phyloP scores from a whole-genome alignment of 2,113 vertebrate genomes.

The Actinemys pallida region DNA sequence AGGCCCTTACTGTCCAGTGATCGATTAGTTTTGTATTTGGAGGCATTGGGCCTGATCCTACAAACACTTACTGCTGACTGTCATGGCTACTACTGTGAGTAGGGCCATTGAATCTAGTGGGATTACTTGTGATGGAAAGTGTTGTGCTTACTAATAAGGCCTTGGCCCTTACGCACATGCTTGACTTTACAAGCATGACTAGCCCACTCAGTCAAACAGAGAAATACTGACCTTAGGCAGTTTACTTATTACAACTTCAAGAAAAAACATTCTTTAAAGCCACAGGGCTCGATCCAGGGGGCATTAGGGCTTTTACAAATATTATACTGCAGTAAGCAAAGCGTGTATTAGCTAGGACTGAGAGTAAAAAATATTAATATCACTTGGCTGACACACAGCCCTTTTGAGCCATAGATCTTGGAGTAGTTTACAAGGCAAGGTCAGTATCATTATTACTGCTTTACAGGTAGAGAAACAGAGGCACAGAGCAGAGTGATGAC shows the following conservation, averaged over 20 bases:
- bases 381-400: not conserved
- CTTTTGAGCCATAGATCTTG: not conserved
- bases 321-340: not conserved
- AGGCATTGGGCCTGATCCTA: not conserved
- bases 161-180: not conserved
- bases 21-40: not conserved
- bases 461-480: not conserved
- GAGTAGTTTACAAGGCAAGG: not conserved
- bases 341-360: not conserved
- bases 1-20: not conserved
- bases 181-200: not conserved
- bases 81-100: not conserved
- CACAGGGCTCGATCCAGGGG: not conserved
- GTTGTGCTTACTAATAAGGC: not conserved
- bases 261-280: not conserved
- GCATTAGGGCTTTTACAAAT: not conserved
- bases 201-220: not conserved
- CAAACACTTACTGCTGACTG: not conserved
- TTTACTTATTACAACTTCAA: not conserved
- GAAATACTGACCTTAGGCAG: not conserved
- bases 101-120: not conserved
- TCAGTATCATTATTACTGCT: not conserved
- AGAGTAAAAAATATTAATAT: not conserved
- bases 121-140: not conserved
- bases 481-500: fast-evolving